phyloP scores from a whole-genome alignment of 2,797 vertebrate genomes.

The Lemur catta region DNA sequence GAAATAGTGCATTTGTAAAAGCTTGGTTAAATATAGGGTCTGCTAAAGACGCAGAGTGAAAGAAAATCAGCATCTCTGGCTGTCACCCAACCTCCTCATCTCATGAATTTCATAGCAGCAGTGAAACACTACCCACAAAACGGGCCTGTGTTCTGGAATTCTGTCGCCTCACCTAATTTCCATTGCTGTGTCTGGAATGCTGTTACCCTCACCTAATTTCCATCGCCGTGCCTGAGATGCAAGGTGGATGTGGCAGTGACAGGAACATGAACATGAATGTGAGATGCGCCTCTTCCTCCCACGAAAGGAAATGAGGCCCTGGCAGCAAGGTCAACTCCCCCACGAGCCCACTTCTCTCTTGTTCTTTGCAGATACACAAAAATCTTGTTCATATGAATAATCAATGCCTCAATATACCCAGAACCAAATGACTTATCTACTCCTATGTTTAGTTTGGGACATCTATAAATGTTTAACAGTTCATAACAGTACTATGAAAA shows the following conservation, averaged over 20 bases:
- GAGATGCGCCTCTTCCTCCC: neutral
- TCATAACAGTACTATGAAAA: neutral
- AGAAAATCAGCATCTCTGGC: neutral
- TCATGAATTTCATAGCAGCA: neutral
- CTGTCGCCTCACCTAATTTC: neutral
- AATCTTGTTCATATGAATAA: neutral
- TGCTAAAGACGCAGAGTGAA: neutral
- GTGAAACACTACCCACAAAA: neutral
- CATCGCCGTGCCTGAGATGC: neutral
- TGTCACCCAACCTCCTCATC: neutral
- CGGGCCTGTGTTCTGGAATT: neutral
- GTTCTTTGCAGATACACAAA: neutral
- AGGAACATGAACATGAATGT: accelerated
- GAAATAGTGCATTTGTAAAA: neutral
- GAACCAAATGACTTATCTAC: neutral
- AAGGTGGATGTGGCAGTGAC: neutral
- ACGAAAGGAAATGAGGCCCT: neutral
- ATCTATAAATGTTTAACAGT: neutral
- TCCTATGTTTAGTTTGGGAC: neutral
- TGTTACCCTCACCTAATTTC: neutral
- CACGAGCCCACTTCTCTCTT: neutral
- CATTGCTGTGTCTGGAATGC: neutral
- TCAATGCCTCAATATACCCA: neutral
- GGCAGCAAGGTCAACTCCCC: neutral
- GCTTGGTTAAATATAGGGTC: neutral